Percentiles rank a stretch among this genome's conserved stretches.
Evolutionary conservation across 2,888 invertebrate genomes (phyloP).

Genomic region (Plagodis dolabraria): DNA sequence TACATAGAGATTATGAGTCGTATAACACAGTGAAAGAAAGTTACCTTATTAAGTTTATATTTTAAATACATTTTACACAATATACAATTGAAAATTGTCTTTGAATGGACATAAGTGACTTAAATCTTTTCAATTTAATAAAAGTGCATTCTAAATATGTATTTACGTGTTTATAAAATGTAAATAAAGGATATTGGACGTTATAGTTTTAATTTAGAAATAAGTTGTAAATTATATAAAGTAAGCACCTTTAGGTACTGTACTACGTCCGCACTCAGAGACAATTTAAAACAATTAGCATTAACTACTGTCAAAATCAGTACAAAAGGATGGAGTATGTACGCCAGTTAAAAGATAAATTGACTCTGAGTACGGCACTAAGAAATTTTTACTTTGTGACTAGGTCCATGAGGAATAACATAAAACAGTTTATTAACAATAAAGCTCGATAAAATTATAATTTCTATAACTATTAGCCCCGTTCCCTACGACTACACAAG

Average conservation of each 20-base stretch:
- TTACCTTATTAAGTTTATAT: conserved; percentile 36
- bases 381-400: conserved; percentile 24
- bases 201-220: conserved; percentile 37
- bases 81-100: conserved; percentile 41
- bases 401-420: conserved; percentile 21
- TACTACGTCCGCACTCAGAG: too few relatives aligned
- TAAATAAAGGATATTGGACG: conserved; percentile 54
- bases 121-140: conserved; percentile 26
- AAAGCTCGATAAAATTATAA: too few relatives aligned
- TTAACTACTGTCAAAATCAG: too few relatives aligned
- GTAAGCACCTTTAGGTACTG: conserved; percentile 33
- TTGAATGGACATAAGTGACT: conserved; percentile 36
- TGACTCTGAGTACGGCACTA: too few relatives aligned
- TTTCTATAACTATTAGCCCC: too few relatives aligned
- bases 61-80: conserved; percentile 38
- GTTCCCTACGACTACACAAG: too few relatives aligned
- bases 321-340: too few relatives aligned
- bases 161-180: conserved; percentile 41
- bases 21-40: conserved; percentile 29
- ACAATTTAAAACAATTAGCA: too few relatives aligned
- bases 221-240: conserved; percentile 18
- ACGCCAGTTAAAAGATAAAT: too few relatives aligned
- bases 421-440: too few relatives aligned
- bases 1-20: conserved; percentile 24
- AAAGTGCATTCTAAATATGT: conserved; percentile 29